Evolutionary conservation across 2,888 invertebrate genomes (phyloP).

Genomic region (Chesias legatella): DNA sequence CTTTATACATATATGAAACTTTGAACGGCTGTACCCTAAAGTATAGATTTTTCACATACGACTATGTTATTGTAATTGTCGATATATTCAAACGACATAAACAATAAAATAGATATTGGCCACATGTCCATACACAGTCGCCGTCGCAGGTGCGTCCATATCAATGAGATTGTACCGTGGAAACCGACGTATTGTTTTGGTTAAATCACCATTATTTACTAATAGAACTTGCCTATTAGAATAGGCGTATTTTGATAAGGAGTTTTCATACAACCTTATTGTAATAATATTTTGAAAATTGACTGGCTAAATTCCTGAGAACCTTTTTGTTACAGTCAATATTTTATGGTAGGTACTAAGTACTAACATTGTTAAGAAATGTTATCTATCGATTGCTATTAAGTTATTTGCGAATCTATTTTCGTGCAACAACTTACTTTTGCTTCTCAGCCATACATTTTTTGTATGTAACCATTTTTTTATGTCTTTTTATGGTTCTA

Average conservation of each 20-base stretch:
- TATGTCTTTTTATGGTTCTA: no score
- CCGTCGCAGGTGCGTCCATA: conserved; percentile 35
- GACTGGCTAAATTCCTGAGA: conserved; percentile 18
- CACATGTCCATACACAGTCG: conserved; percentile 36
- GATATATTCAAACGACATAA: conserved; percentile 9
- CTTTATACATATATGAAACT: no score
- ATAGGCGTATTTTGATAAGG: conserved; percentile 59
- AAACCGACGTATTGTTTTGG: conserved; percentile 50
- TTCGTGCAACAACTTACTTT: no score
- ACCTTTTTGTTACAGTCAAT: conserved; percentile 3
- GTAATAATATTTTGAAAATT: conserved; percentile 56
- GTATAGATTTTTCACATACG: no score
- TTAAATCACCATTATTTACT: conserved; percentile 58
- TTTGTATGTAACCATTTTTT: no score
- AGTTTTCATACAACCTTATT: conserved; percentile 44
- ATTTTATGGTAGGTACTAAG: no score
- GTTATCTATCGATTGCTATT: no score
- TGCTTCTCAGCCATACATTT: no score
- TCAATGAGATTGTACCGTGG: conserved; percentile 46
- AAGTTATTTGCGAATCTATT: no score
- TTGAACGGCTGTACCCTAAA: no score
- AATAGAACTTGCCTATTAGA: conserved; percentile 53
- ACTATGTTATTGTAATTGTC: no score
- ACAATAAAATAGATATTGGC: conserved; percentile 15
- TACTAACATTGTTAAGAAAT: no score